Percentiles rank a stretch among this genome's conserved stretches.
phyloP scores from a whole-genome alignment of 2,797 vertebrate genomes.

The Urophycis tenuis region DNA sequence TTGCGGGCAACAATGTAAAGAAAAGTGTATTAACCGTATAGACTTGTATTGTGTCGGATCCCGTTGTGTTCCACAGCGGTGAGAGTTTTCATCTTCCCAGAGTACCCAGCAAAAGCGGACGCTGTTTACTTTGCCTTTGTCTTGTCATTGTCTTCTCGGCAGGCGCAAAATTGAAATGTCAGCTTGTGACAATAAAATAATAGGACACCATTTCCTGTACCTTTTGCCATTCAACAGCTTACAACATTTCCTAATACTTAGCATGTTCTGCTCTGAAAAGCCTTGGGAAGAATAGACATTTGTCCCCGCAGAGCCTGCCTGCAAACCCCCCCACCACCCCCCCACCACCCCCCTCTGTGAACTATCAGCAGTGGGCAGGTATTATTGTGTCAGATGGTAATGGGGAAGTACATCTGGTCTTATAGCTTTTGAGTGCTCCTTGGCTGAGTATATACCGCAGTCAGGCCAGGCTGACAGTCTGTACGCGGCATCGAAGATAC shows the following conservation, averaged over 20 bases:
- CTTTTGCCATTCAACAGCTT: not conserved
- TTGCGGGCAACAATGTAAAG: not conserved
- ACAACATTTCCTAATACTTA: not conserved
- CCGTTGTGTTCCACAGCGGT: not conserved
- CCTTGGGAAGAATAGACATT: conserved; percentile 1
- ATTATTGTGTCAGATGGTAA: conserved; percentile 1
- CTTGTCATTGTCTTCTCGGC: not conserved
- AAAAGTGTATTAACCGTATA: not conserved
- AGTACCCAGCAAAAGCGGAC: not conserved
- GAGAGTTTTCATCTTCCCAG: not conserved
- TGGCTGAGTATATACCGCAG: not conserved
- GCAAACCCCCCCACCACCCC: not conserved
- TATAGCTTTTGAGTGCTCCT: not conserved
- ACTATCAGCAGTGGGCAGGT: not conserved
- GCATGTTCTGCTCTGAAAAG: not conserved
- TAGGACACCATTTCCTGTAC: not conserved
- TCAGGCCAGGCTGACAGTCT: not conserved
- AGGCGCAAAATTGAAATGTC: conserved; percentile 1
- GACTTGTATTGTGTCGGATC: not conserved
- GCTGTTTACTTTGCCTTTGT: not conserved
- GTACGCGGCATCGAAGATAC: not conserved
- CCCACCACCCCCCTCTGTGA: not conserved
- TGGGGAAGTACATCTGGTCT: not conserved
- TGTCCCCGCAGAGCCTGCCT: not conserved
- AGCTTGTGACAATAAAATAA: not conserved